Percentiles rank a stretch among this genome's conserved stretches.
phyloP scores from a whole-genome alignment of 2,888 invertebrate species.

The Stenodema calcarata region DNA sequence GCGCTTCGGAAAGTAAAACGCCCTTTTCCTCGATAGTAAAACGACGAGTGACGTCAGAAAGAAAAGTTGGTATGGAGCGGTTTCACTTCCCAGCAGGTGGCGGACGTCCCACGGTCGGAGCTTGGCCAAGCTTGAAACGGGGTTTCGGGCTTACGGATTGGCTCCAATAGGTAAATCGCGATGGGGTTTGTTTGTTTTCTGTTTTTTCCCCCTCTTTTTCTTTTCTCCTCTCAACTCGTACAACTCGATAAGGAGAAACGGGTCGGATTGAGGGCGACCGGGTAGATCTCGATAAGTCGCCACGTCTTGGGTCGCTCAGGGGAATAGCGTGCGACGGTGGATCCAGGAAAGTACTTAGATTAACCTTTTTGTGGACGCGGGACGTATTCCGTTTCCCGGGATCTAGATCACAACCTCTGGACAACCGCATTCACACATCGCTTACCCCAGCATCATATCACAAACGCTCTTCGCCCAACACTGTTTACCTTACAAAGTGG shows the following conservation, averaged over 20 bases:
- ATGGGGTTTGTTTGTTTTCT: neutral
- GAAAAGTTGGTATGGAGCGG: neutral
- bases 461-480: too few species aligned
- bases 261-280: neutral
- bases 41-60: neutral
- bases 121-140: neutral
- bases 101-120: neutral
- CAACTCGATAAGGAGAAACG: neutral
- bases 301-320: neutral
- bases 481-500: too few species aligned
- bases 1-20: neutral
- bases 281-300: neutral
- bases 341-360: too few species aligned
- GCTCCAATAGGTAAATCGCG: neutral
- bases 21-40: neutral
- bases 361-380: too few species aligned
- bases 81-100: constrained; percentile 10
- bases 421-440: too few species aligned
- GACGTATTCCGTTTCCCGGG: too few species aligned
- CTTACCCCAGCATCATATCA: too few species aligned
- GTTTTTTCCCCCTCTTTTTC: neutral
- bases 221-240: neutral
- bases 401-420: too few species aligned
- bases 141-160: neutral
- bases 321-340: too few species aligned